Evolutionary conservation across 1,140 invertebrate genomes (phyloP).

Genomic region (Drosophila novamexicana): DNA sequence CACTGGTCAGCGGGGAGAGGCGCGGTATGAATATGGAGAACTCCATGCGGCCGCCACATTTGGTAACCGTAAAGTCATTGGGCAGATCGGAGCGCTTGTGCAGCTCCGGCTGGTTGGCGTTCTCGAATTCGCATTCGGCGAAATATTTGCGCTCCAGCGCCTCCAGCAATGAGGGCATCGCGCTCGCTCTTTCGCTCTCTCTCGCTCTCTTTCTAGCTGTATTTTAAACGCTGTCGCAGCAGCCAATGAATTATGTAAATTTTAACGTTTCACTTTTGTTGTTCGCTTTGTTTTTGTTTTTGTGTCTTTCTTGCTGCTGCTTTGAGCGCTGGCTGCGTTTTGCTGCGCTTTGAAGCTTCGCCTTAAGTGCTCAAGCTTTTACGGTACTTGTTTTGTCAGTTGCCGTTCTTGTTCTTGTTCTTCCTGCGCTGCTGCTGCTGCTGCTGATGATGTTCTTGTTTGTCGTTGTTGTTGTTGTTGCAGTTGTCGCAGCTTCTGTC

Average conservation of each 20-base stretch:
- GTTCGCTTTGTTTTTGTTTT: neutral
- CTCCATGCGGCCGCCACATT: slow-evolving; percentile 73
- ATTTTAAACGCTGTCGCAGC: slow-evolving; percentile 5
- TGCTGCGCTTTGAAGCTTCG: slow-evolving; percentile 31
- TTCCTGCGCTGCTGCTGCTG: slow-evolving; percentile 17
- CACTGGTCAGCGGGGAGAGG: slow-evolving; percentile 89
- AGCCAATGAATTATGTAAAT: slow-evolving; percentile 46
- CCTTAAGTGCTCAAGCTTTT: slow-evolving; percentile 25
- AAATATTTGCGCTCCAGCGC: slow-evolving; percentile 93
- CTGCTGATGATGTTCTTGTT: neutral
- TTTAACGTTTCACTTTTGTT: slow-evolving; percentile 45
- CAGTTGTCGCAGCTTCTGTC: slow-evolving; percentile 19
- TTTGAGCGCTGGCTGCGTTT: slow-evolving; percentile 31
- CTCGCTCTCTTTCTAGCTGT: neutral
- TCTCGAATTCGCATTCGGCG: slow-evolving; percentile 77
- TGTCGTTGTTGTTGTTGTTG: slow-evolving; percentile 17
- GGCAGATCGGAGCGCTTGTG: slow-evolving; percentile 84
- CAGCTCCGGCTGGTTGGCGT: slow-evolving; percentile 71
- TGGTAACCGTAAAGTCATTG: slow-evolving; percentile 74
- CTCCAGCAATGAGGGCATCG: slow-evolving; percentile 93
- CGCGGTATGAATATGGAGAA: slow-evolving; percentile 93
- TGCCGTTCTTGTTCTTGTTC: slow-evolving; percentile 1
- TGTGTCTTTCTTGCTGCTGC: slow-evolving; percentile 11
- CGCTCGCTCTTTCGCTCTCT: slow-evolving; percentile 3
- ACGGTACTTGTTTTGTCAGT: slow-evolving; percentile 6